These are phyloP conservation scores for Clarias batrachus DNA, from an alignment of 2,113 vertebrate species.

Conservation along the genomic window DNA sequence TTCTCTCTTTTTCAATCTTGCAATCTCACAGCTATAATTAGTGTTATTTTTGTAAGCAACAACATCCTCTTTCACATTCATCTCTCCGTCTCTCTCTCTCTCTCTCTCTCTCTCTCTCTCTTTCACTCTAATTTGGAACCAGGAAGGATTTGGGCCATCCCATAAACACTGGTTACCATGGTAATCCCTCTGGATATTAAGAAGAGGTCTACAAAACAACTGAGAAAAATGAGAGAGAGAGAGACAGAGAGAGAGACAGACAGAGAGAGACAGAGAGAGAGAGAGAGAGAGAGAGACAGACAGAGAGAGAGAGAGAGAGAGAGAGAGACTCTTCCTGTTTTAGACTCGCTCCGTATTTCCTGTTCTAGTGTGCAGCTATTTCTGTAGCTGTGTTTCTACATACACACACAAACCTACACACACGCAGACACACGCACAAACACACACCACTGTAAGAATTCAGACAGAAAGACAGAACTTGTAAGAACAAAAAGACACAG, in stretches of 20 bases:
- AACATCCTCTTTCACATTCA: slow-evolving; percentile 17
- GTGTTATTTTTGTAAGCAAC: not conserved
- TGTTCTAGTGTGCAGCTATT: slow-evolving; percentile 51
- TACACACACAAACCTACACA: slow-evolving; percentile 25
- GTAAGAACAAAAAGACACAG: not conserved
- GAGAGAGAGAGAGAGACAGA: slow-evolving; percentile 22
- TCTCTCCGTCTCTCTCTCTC: not conserved
- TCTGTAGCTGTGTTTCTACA: slow-evolving; percentile 18
- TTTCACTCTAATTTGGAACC: not conserved
- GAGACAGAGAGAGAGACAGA: slow-evolving; percentile 21
- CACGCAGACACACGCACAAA: slow-evolving; percentile 16
- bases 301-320: slow-evolving; percentile 16
- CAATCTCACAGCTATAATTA: slow-evolving; percentile 12
- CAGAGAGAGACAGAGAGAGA: slow-evolving; percentile 29
- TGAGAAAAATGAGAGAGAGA: not conserved
- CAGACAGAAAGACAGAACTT: not conserved
- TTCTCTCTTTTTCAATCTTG: not conserved
- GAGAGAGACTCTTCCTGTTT: slow-evolving; percentile 49
- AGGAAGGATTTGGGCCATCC: not conserved
- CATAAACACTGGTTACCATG: slow-evolving; percentile 40
- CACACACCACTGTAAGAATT: not conserved
- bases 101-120: slow-evolving; percentile 24
- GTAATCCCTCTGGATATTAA: slow-evolving; percentile 28
- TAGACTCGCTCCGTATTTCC: slow-evolving; percentile 45
- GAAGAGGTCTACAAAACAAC: slow-evolving; percentile 14